Base-by-base conservation (phyloP, 2,113 vertebrate species). In the Macroglossus sobrinus region DNA sequence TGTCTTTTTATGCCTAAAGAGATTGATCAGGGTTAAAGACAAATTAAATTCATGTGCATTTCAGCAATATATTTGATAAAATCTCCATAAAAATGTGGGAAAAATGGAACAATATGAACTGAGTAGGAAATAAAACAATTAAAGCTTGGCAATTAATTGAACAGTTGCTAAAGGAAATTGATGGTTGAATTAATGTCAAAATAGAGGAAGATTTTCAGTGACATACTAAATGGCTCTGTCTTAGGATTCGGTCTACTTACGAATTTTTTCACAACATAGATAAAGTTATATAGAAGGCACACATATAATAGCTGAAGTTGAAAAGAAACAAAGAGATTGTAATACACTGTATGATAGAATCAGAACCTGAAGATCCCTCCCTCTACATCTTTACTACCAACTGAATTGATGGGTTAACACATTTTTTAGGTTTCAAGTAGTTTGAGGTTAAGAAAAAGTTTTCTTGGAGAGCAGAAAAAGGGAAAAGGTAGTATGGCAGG, bases 41-140 rank as follows among this genome's bases (percentile, higher is more conserved):
- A 86, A 86, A 71, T 85, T 35, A 47, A 69, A 61, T 90, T 92
- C 15, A 71, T 63, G 40, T 79, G 33, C 33, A 61, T 68, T 92
- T 95, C 80, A 87, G 40, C 26, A 82, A 75, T 26, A 45, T 38
- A 72, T 82, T 89, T 75, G 24, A 89, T 75, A 68, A 94, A 96
- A 59, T 68, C 16, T 82, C 69, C 63, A 75, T 92, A 86, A 72
- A 33, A 86, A n/a, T 50, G 47, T 66, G n/a, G 61, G 33, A 7
- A 63, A 66, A 81, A 78, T 86, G 24, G 40, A 92, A 78, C 63
- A 55, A 78, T 72, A 50, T 43, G 61, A 92, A 55, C 59, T 22
- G 6, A 7, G 13, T 86, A 74, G 45, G 30, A 66, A 92, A 78
- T 66, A 78, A 86, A 86, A 11, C 6, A 71, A 53, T 76, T 82